phyloP scores from a whole-genome alignment of 2,113 vertebrate species.

The Pteropus alecto region DNA sequence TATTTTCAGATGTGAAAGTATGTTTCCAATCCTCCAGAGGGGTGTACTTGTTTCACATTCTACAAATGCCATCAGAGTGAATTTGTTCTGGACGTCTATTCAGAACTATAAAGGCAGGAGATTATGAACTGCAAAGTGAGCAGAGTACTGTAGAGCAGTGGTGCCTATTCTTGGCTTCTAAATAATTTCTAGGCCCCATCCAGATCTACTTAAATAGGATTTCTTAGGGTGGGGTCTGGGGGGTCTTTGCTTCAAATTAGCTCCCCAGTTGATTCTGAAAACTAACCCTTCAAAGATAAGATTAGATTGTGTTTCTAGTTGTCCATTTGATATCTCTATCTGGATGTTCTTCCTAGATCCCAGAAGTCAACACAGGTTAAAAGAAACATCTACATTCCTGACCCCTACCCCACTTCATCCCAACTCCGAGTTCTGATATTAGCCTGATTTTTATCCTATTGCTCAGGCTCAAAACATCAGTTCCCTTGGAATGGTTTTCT shows the following conservation, averaged over 20 bases:
- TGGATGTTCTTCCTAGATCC: not conserved
- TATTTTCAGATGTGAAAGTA: slow-evolving; percentile 45
- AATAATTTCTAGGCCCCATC: not conserved
- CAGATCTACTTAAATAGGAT: not conserved
- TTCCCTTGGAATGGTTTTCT: not conserved
- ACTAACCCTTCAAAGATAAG: not conserved
- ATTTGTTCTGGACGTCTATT: not conserved
- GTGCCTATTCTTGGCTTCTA: not conserved
- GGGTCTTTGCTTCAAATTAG: not conserved
- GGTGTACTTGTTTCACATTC: slow-evolving; percentile 29
- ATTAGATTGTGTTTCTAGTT: not conserved
- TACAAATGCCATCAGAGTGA: slow-evolving; percentile 32
- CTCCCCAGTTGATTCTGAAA: not conserved
- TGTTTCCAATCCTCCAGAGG: slow-evolving; percentile 24
- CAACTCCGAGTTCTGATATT: not conserved
- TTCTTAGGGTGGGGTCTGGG: not conserved
- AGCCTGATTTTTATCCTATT: not conserved
- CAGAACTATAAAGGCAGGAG: not conserved
- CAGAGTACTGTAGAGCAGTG: not conserved
- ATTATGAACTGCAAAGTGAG: not conserved
- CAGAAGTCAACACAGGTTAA: not conserved
- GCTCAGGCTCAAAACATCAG: not conserved
- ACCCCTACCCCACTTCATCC: fast-evolving
- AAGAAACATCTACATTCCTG: not conserved
- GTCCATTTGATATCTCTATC: not conserved